Evolutionary conservation across 2,888 invertebrate species (phyloP), one percentile per base, ranked within the genome.

Genomic region (Cheiracanthium punctorium): DNA sequence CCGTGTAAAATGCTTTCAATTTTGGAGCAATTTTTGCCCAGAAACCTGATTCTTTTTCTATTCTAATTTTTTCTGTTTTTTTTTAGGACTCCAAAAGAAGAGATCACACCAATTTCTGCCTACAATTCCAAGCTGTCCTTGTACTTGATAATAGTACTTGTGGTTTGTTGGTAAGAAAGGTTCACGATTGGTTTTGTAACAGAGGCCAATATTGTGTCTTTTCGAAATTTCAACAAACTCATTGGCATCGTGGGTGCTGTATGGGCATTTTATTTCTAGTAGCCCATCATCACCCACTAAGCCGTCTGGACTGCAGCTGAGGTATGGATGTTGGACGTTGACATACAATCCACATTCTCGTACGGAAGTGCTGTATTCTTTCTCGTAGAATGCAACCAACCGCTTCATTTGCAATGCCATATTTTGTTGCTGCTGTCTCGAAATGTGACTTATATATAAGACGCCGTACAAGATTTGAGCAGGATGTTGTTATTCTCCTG

Each of bases 271-370:
- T 43, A 77, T 43, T 30, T 77, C 77, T 20, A 77, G 17, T 0
- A 67, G 24, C 1, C 77, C 77, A 28, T 43, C n/a, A 8, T 67
- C 43, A n/a, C 69, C 77, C 7, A 77, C 48, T 28, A 77, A 69
- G 4, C 77, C 77, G 20, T 77, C 77, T 7, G 69, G 77, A 41
- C 77, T 77, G 20, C 33, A 37, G 37, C 75, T 65, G n/a, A n/a
- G n/a, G n/a, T n/a, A n/a, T 5, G 75, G 65, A 28, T 65, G 0
- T 10, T 17, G 10, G 0, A 17, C 14, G 24, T 76, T 28, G 0
- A 76, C 7, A 12, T 37, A 65, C 37, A 76, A 17, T 10, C 75
- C 37, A 32, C 75, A 76, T 20, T 20, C 24, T 1, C 7, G 8
- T 8, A 76, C 65, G 0, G 14, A 37, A 20, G 5, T 12, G 0